Conservation (phyloP, 1,140 invertebrate species). For the Drosophila melanica region DNA sequence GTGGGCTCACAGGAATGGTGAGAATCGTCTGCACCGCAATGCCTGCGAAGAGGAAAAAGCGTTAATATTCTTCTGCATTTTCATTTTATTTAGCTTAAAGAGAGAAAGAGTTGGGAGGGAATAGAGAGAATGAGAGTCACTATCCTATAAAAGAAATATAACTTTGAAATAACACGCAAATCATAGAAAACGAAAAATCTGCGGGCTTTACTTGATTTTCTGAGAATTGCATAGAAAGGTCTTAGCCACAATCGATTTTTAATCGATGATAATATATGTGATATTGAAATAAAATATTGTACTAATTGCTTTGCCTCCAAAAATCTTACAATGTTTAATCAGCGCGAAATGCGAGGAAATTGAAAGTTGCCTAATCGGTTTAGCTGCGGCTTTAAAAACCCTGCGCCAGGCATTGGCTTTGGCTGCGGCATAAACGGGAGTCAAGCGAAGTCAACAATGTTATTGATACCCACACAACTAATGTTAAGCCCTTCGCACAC, state of each 20-base stretch:
- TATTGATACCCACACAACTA: conserved; percentile 66
- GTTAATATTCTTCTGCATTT: too few species aligned
- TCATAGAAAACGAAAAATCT: too few species aligned
- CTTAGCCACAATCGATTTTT: too few species aligned
- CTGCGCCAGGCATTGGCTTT: conserved; percentile 12
- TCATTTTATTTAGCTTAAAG: too few species aligned
- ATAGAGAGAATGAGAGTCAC: too few species aligned
- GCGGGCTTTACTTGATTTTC: too few species aligned
- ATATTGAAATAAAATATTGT: too few species aligned
- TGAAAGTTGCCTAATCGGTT: conserved; percentile 72
- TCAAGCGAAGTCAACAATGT: conserved; percentile 74
- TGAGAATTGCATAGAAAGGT: too few species aligned
- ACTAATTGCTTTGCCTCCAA: not conserved
- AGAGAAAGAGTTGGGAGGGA: too few species aligned
- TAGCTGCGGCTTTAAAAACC: conserved; percentile 43
- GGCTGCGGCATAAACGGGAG: conserved; percentile 20
- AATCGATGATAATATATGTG: too few species aligned
- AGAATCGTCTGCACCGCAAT: conserved; percentile 96
- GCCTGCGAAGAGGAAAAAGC: conserved; percentile 85
- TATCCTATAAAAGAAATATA: too few species aligned
- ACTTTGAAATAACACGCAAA: too few species aligned
- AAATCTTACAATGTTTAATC: not conserved
- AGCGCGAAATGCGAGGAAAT: conserved; percentile 56
- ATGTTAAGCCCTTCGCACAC: conserved; percentile 32
- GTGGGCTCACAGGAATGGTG: conserved; percentile 94